Evolutionary conservation across 2,888 invertebrate genomes (phyloP), one percentile per base, ranked within the genome.

Genomic region (Anodontia alba): DNA sequence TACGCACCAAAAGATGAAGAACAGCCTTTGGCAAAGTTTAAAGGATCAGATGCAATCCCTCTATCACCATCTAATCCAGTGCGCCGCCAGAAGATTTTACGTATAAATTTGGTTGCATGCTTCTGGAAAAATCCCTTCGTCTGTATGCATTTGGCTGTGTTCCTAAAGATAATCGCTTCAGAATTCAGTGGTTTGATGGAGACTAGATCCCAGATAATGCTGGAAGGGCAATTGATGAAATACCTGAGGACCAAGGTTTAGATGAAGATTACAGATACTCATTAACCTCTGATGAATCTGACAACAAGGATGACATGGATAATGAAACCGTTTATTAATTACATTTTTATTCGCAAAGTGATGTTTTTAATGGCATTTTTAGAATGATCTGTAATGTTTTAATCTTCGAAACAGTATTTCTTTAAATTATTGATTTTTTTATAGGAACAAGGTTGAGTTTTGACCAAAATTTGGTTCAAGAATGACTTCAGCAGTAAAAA

Each of bases 131-230:
- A 69, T 15, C 69, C 51, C 36, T 33, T 42, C 38, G 76, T 51
- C 29, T 76, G 68, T 68, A 17, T 36, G 12, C 12, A 26, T 3
- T 23, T 51, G 20, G 38, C 33, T n/a, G 29, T n/a, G 23, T n/a
- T n/a, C n/a, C n/a, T n/a, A n/a, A n/a, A n/a, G n/a, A n/a, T n/a
- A n/a, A n/a, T n/a, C n/a, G n/a, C 10, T 75, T 23, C 31, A 26
- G 42, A 29, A n/a, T 75, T 15, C 20, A 75, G 36, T 75, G 75
- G 75, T 68, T 68, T 68, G 10, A 23, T 33, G 75, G 75, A 23
- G 31, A 10, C 23, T 68, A 75, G 26, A 49, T 75, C 23, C 75
- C 75, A 26, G 23, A n/a, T 5, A 23, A 51, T 33, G 67, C 51
- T 51, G 68, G 49, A 49, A 10, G 49, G 49, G 49, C 20, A 10